phyloP scores from a whole-genome alignment of 2,797 vertebrate genomes.

The Myripristis jacobus region DNA sequence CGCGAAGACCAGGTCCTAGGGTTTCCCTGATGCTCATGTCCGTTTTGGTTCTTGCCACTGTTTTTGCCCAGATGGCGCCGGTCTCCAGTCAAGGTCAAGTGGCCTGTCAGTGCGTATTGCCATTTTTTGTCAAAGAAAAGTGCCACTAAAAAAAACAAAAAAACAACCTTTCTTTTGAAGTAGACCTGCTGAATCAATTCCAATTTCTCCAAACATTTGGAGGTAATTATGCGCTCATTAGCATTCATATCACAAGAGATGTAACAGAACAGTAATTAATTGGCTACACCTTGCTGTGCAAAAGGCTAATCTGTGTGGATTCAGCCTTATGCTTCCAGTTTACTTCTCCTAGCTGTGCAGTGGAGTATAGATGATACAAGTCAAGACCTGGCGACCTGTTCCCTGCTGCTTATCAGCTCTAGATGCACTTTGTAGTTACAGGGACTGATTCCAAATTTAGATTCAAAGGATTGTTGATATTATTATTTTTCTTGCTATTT shows the following conservation, averaged over 20 bases:
- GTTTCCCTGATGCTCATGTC: constrained; percentile 25
- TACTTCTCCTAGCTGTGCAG: constrained; percentile 24
- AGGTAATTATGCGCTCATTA: constrained; percentile 68
- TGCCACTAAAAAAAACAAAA: too few relatives aligned
- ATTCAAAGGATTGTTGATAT: neutral
- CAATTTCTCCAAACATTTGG: constrained; percentile 61
- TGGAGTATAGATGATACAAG: constrained; percentile 17
- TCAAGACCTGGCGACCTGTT: constrained; percentile 12
- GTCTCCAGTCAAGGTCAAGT: constrained; percentile 13
- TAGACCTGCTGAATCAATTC: constrained; percentile 65
- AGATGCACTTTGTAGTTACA: neutral
- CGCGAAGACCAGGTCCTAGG: neutral
- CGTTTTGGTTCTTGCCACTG: neutral
- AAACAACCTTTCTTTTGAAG: constrained; percentile 36
- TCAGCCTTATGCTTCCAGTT: constrained; percentile 23
- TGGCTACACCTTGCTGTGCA: constrained; percentile 52
- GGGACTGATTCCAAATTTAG: neutral
- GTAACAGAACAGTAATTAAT: constrained; percentile 61
- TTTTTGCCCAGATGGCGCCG: neutral
- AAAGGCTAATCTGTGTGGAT: constrained; percentile 57
- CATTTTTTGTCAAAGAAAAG: constrained; percentile 13
- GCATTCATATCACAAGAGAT: constrained; percentile 58
- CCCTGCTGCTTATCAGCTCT: neutral
- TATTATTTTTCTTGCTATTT: neutral
- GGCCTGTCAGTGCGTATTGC: constrained; percentile 18